phyloP scores from a whole-genome alignment of 2,888 invertebrate species.

The Sesia apiformis region DNA sequence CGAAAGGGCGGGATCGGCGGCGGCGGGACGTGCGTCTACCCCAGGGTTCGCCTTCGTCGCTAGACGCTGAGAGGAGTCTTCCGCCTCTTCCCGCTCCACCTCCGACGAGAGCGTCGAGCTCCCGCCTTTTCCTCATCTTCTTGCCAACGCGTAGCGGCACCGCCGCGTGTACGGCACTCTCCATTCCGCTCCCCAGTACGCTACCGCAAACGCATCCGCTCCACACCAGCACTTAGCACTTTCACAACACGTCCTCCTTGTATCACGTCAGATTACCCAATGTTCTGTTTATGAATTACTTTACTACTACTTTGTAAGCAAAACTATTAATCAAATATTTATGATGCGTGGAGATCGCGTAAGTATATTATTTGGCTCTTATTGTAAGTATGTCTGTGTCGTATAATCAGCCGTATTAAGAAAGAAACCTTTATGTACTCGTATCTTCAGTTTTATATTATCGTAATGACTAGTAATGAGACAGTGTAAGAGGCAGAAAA shows the following conservation, averaged over 20 bases:
- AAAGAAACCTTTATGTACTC: too few species aligned
- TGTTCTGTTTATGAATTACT: conserved; percentile 13
- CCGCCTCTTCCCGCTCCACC: conserved; percentile 63
- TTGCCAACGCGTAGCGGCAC: conserved; percentile 79
- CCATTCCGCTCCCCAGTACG: conserved; percentile 40
- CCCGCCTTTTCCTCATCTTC: conserved; percentile 85
- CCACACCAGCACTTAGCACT: conserved; percentile 21
- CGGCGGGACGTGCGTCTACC: conserved; percentile 45
- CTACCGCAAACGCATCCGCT: conserved; percentile 60
- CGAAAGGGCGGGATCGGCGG: conserved; percentile 63
- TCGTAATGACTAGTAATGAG: too few species aligned
- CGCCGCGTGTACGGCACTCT: conserved; percentile 75
- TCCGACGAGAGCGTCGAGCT: conserved; percentile 81
- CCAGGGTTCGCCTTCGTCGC: conserved; percentile 74
- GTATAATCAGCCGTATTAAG: background rate
- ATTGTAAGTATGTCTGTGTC: background rate
- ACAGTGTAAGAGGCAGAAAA: too few species aligned
- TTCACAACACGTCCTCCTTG: conserved; percentile 37
- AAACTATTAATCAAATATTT: background rate
- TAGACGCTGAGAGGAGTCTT: conserved; percentile 77
- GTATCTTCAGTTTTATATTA: too few species aligned
- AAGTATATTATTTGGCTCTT: background rate
- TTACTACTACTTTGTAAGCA: background rate
- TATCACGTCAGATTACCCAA: conserved; percentile 33
- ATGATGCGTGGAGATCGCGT: background rate